phyloP scores from a whole-genome alignment of 1,140 invertebrate species.

The Trichonephila clavipes region DNA sequence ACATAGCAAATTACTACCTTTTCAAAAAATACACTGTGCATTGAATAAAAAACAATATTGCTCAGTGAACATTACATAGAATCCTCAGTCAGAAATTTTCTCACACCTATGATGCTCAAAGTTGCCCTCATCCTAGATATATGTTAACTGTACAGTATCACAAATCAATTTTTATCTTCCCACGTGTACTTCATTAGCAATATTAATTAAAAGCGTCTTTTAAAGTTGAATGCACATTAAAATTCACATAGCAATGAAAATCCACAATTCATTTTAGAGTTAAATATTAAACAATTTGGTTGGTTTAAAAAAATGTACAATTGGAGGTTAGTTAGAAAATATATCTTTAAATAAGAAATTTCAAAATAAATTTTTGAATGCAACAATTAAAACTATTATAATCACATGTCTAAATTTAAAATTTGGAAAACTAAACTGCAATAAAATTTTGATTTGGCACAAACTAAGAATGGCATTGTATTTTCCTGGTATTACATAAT shows the following conservation, averaged over 20 bases:
- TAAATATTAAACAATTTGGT: no score
- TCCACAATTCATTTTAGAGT: background rate
- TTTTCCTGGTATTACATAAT: background rate
- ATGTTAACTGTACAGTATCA: background rate
- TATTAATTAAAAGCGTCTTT: background rate
- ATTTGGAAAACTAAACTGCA: no score
- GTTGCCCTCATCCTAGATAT: background rate
- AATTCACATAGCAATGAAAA: background rate
- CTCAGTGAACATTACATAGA: background rate
- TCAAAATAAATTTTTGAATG: no score
- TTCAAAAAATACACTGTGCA: background rate
- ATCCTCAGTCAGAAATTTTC: no score
- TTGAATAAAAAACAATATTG: background rate
- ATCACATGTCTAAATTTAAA: no score
- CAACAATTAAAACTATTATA: no score
- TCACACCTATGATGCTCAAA: background rate
- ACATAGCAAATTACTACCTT: background rate
- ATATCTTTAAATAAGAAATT: no score
- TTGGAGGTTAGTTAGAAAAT: no score
- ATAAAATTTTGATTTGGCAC: constrained; percentile 47
- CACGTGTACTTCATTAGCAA: background rate
- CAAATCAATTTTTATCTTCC: background rate
- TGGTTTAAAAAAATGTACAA: no score
- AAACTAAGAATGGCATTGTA: constrained; percentile 34
- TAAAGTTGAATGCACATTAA: background rate